Evolutionary conservation across 2,888 invertebrate genomes (phyloP).

Genomic region (Harpalus rufipes): DNA sequence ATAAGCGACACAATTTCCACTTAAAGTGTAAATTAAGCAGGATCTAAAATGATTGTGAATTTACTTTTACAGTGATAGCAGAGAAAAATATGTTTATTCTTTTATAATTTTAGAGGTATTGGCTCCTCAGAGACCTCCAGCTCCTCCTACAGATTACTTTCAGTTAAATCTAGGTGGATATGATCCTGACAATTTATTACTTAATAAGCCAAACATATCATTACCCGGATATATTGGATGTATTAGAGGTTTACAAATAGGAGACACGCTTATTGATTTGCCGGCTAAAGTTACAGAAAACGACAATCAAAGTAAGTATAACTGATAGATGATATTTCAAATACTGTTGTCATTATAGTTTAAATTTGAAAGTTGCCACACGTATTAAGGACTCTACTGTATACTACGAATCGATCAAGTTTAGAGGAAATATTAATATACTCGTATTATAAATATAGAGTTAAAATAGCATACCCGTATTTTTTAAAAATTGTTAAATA

Average conservation of each 20-base stretch:
- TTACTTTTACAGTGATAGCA: no score
- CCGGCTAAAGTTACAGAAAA: conserved; percentile 85
- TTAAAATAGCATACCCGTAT: no score
- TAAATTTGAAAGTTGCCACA: no score
- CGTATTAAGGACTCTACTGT: no score
- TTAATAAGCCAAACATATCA: conserved; percentile 78
- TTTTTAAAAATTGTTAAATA: no score
- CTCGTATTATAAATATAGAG: no score
- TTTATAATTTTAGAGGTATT: conserved; percentile 85
- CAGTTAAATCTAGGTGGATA: conserved; percentile 93
- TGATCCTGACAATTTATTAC: conserved; percentile 85
- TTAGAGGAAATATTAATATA: no score
- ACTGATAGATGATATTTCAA: background rate
- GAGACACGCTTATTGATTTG: conserved; percentile 88
- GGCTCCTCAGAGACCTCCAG: conserved; percentile 92
- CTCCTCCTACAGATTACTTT: conserved; percentile 93
- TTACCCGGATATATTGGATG: conserved; percentile 91
- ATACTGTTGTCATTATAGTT: background rate
- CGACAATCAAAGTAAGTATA: conserved; percentile 70
- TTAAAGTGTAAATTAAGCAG: no score
- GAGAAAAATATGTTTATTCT: background rate
- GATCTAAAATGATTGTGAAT: no score
- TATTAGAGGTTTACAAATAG: conserved; percentile 91
- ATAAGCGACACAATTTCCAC: no score
- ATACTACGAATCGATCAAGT: no score